Evolutionary conservation across 2,113 vertebrate species (phyloP), one percentile per base, ranked within the genome.

Genomic region (Ictalurus punctatus): DNA sequence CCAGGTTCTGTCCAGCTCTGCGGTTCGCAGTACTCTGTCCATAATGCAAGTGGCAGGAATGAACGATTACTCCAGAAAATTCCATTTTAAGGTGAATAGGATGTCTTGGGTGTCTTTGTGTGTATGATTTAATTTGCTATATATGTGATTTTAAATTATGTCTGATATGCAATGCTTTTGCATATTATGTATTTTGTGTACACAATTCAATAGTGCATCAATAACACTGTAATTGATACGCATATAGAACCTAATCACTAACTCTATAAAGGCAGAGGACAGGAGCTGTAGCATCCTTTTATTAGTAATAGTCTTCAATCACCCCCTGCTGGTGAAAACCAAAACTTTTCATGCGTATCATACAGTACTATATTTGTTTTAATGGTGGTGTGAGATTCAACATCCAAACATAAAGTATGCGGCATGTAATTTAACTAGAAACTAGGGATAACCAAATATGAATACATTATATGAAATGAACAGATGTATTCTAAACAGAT

Each of bases 1-100:
- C 90, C 94, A 95, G 84, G 94, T 95, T 37, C 74, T 95, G 83
- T 93, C 94, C 0, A 91, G 93, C 0, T 69, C 65, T 10, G 91
- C 94, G 2, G 90, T 93, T 6, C 91, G 92, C 69, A 94, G 91
- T 37, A 90, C 88, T 86, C 90, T 95, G 84, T 94, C 95, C 7
- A 86, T 94, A 90, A 95, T 95, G 94, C 95, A 95, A 89, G 94
- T 95, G 84, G 94, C 94, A 0, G 95, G 95, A 81, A 94, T 95
- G 94, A 95, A 94, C 12, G 88, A 95, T 65, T 93, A 94, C 89
- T 95, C 95, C 90, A 92, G 91, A 25, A 88, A 84, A 27, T 95
- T 95, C 83, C 92, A 92, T 79, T 95, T 92, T 84, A 95, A 94
- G 94, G 94, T 95, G 34, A 58, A 10, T 52, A 63, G 8, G 5